Evolutionary conservation across 30 jellyfish, hydroid and myxozoan genomes (phyloP), one percentile per base, ranked within the genome.

Genomic region (Aurelia aurita complex sp. Pacific): DNA sequence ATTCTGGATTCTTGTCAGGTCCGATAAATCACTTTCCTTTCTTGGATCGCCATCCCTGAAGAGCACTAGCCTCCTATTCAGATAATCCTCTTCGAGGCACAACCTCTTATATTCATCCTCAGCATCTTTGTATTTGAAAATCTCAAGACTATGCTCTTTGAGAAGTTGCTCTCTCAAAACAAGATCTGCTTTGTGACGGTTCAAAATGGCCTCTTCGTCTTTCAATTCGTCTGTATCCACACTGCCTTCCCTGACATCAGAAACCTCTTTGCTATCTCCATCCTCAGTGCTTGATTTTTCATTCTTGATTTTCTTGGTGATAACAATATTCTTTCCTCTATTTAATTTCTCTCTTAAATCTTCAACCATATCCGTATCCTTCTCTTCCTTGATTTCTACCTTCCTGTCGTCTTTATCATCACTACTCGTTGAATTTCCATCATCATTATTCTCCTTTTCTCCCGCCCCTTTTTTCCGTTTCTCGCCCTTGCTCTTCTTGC

Each of bases 31-130:
- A 38, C 77, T 96, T 17, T 77, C 91, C 65, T 80, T 87, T 43
- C 98, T 66, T 42, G 98, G 97, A 67, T 93, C 98, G 19, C 76
- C 89, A 19, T 93, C 98, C 35, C 88, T 66, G 67, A 85, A 83
- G 43, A 93, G 79, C 17, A 81, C 77, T 55, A 93, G 79, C 78
- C 95, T 77, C 73, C 90, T 85, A 9, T 86, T 71, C 68, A 93
- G 59, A 65, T 79, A 93, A 60, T 90, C 97, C 79, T 88, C 98
- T 54, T 93, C 98, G 53, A 82, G 89, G 68, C 96, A 93, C 80
- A 93, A 73, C 23, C 94, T 81, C 72, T 69, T 82, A 80, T 93
- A 93, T 57, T 96, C 95, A 14, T 83, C 92, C 68, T 93, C 98
- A 4, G 84, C 88, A 51, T 89, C 92, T 77, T 88, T 96, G 81